Conservation (phyloP, 1,140 invertebrate genomes). For the Chymomyza costata region DNA sequence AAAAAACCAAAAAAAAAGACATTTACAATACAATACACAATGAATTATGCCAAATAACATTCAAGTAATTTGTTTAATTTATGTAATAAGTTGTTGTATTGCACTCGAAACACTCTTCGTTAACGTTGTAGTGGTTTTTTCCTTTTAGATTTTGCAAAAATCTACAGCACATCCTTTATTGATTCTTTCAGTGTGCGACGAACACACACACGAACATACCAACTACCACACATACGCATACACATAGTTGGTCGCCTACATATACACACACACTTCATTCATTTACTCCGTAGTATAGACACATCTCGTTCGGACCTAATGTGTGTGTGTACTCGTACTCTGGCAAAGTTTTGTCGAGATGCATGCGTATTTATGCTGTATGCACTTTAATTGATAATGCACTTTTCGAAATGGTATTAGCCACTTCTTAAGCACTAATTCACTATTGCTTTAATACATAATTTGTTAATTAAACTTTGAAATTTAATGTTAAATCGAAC, state of each 20-base stretch:
- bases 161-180: conserved; percentile 68
- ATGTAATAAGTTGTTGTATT: too few relatives aligned
- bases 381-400: conserved; percentile 5
- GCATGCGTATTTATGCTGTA: conserved; percentile 2
- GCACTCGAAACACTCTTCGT: conserved; percentile 8
- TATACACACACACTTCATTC: conserved; percentile 36
- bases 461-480: conserved; percentile 26
- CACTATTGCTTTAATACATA: conserved; percentile 30
- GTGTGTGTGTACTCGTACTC: conserved; percentile 23
- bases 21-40: too few relatives aligned
- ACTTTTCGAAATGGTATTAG: conserved; percentile 12
- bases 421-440: conserved; percentile 19
- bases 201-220: conserved; percentile 30
- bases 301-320: conserved; percentile 36
- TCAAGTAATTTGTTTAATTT: too few relatives aligned
- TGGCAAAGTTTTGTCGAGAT: conserved; percentile 19
- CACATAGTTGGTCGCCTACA: conserved; percentile 28
- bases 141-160: conserved; percentile 29
- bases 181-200: conserved; percentile 66
- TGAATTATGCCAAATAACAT: too few relatives aligned
- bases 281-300: conserved; percentile 50
- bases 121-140: conserved; percentile 8
- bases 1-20: too few relatives aligned
- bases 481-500: conserved; percentile 55
- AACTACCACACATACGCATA: conserved; percentile 22